These are phyloP conservation scores for Calycopis cecrops DNA, from an alignment of 1,140 invertebrate species.

Conservation along the genomic window DNA sequence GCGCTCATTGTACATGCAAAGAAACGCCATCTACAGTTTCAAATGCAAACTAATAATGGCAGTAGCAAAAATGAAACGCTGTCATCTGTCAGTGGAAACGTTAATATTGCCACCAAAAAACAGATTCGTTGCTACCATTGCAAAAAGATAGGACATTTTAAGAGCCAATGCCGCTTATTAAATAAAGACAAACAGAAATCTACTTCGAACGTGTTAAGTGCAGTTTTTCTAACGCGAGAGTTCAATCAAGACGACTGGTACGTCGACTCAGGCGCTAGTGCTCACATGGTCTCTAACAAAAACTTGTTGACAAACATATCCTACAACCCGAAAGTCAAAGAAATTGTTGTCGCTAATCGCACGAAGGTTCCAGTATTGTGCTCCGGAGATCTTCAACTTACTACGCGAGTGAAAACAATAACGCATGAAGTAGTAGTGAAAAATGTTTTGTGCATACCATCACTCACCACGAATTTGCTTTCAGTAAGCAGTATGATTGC, in stretches of 20 bases:
- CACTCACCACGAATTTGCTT: too few relatives aligned
- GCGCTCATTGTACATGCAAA: conserved; percentile 17
- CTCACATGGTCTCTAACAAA: conserved; percentile 21
- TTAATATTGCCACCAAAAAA: conserved; percentile 5
- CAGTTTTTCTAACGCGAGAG: conserved; percentile 23
- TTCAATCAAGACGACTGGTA: conserved; percentile 30
- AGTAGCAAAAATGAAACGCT: background rate
- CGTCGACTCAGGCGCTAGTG: too few relatives aligned
- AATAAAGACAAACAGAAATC: conserved; percentile 16
- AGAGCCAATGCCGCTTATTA: conserved; percentile 20
- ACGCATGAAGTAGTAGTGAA: too few relatives aligned
- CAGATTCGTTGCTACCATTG: conserved; percentile 28
- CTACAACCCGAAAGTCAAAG: conserved; percentile 9
- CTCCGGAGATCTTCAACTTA: conserved; percentile 26
- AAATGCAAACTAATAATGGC: background rate
- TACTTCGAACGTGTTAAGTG: conserved; percentile 31
- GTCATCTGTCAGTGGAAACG: conserved; percentile 6
- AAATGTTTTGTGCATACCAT: too few relatives aligned
- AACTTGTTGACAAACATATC: conserved; percentile 25
- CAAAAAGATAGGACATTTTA: conserved; percentile 27
- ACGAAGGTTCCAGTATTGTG: conserved; percentile 24
- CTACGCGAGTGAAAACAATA: conserved; percentile 20
- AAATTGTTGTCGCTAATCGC: conserved; percentile 20
- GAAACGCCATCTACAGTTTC: conserved; percentile 7
- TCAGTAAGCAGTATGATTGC: too few relatives aligned